Conservation (phyloP, 2,888 invertebrate species). For the Penaeus monodon region DNA sequence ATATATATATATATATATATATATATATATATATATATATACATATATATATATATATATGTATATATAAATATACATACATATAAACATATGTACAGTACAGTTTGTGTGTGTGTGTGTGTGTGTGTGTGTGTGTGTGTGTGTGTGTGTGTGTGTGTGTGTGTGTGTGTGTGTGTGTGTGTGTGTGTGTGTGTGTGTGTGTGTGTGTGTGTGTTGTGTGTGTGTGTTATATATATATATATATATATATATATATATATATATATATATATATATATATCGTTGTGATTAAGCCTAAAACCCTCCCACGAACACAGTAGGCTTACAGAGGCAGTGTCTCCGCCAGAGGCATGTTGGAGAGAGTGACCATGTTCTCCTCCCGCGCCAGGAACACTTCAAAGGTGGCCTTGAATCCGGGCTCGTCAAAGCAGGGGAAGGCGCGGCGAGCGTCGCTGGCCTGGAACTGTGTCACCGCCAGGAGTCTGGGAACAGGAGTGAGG, state of each 20-base stretch:
- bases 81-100: background rate
- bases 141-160: no score
- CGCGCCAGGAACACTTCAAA: conserved; percentile 78
- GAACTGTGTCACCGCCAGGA: conserved; percentile 70
- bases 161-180: no score
- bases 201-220: background rate
- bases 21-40: conserved; percentile 8
- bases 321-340: no score
- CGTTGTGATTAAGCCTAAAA: background rate
- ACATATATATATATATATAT: conserved; percentile 2
- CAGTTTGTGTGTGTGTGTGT: no score
- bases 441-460: conserved; percentile 69
- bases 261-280: background rate
- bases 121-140: no score
- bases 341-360: no score
- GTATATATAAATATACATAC: background rate
- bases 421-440: conserved; percentile 87
- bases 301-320: background rate
- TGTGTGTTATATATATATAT: no score
- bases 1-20: conserved; percentile 1
- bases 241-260: no score
- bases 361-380: conserved; percentile 68
- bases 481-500: conserved; percentile 62
- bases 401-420: conserved; percentile 78
- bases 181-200: no score